Evolutionary conservation across 2,888 invertebrate genomes (phyloP).

Genomic region (Herminia tarsipennalis): DNA sequence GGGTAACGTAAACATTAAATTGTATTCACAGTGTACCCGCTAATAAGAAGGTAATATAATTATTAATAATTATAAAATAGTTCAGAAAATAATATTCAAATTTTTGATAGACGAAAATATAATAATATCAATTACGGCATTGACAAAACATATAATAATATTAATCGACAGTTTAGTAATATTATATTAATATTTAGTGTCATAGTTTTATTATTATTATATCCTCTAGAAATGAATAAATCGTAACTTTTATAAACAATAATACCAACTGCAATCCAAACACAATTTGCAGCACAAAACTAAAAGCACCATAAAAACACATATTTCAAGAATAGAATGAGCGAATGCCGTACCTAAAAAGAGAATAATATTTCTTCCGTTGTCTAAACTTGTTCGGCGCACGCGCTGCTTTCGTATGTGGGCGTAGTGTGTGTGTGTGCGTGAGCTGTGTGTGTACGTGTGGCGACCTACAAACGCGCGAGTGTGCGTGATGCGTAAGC

Average conservation of each 20-base stretch:
- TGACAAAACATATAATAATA: too few species aligned
- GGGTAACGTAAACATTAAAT: too few species aligned
- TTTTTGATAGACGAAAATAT: too few species aligned
- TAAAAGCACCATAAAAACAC: constrained; percentile 39
- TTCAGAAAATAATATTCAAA: too few species aligned
- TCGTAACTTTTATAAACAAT: background rate
- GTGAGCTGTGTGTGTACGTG: constrained; percentile 42
- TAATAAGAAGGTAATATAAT: too few species aligned
- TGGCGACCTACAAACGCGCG: constrained; percentile 59
- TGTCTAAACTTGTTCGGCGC: constrained; percentile 83
- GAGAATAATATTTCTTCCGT: constrained; percentile 85
- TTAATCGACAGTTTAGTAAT: too few species aligned
- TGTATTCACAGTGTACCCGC: too few species aligned
- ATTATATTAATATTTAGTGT: too few species aligned
- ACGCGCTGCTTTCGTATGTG: constrained; percentile 70
- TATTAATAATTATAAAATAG: too few species aligned
- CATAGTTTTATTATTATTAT: too few species aligned
- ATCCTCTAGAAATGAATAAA: background rate
- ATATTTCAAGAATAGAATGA: constrained; percentile 57
- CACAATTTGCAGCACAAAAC: constrained; percentile 27
- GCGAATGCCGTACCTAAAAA: constrained; percentile 76
- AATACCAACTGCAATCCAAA: constrained; percentile 9
- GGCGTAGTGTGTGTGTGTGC: constrained; percentile 57
- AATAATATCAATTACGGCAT: too few species aligned
- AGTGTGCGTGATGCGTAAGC: constrained; percentile 72